phyloP scores from a whole-genome alignment of 1,140 invertebrate genomes.

The Trichomalopsis sarcophagae region DNA sequence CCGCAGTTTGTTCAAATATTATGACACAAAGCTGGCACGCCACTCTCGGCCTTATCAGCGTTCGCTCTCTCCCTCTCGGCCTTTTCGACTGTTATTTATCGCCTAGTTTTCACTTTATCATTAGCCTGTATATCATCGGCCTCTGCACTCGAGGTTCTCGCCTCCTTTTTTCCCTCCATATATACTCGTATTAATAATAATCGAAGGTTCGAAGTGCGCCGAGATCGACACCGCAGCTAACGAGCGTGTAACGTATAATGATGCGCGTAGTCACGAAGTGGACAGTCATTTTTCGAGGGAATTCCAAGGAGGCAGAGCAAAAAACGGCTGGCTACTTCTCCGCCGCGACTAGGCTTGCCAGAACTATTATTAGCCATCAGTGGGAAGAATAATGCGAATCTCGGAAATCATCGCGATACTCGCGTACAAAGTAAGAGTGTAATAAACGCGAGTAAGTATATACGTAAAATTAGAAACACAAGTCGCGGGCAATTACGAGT shows the following conservation, averaged over 20 bases:
- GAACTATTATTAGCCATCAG: background rate
- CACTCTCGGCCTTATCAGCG: conserved; percentile 14
- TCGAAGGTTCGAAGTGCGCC: background rate
- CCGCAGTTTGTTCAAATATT: conserved; percentile 23
- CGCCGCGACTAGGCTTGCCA: background rate
- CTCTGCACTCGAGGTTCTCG: background rate
- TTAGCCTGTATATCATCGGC: background rate
- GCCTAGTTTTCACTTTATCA: conserved; percentile 5
- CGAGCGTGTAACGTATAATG: no score
- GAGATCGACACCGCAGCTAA: background rate
- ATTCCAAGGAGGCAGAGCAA: no score
- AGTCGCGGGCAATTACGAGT: background rate
- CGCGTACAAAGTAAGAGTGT: background rate
- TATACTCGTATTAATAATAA: background rate
- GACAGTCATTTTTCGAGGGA: no score
- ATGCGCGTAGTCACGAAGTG: no score
- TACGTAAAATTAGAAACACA: background rate
- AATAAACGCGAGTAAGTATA: background rate
- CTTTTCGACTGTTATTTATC: conserved; percentile 34
- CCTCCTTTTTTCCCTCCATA: background rate
- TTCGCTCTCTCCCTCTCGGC: background rate
- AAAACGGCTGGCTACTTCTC: background rate
- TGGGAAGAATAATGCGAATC: background rate
- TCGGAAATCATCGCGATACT: background rate
- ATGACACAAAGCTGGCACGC: background rate